Evolutionary conservation across 2,113 vertebrate genomes (phyloP).

Genomic region (Chitala chitala): DNA sequence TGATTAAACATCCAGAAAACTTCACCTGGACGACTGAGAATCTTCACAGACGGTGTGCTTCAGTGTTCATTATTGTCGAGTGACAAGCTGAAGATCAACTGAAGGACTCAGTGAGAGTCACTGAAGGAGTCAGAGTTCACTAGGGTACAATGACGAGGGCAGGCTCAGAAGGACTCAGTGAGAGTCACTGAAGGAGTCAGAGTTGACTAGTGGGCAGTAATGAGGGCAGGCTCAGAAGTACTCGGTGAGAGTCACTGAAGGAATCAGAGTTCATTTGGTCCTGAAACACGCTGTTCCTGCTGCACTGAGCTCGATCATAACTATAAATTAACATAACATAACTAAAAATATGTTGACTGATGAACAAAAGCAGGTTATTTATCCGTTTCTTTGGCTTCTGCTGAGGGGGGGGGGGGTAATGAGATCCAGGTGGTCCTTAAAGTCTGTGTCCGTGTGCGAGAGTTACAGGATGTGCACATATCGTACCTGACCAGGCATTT

Average conservation of each 20-base stretch:
- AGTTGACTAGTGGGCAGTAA: background rate
- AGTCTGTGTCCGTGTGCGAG: background rate
- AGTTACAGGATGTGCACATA: too few relatives aligned
- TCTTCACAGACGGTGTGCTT: too few relatives aligned
- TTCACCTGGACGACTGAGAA: too few relatives aligned
- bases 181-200: background rate
- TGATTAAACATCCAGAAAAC: too few relatives aligned
- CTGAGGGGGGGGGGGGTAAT: background rate
- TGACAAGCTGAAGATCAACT: too few relatives aligned
- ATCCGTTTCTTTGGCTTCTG: background rate
- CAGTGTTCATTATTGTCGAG: background rate
- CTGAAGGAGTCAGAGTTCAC: background rate
- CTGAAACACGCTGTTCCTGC: background rate
- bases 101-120: too few relatives aligned
- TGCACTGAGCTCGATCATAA: too few relatives aligned
- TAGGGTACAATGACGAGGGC: too few relatives aligned
- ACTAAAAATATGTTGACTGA: background rate
- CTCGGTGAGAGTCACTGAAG: background rate
- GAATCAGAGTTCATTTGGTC: background rate
- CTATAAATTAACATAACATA: background rate
- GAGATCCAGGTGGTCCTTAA: background rate
- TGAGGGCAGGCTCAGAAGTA: too few relatives aligned
- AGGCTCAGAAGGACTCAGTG: too few relatives aligned
- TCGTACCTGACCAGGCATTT: too few relatives aligned
- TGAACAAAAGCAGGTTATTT: background rate